phyloP scores from a whole-genome alignment of 2,888 invertebrate genomes.

The Rotaria sp. region DNA sequence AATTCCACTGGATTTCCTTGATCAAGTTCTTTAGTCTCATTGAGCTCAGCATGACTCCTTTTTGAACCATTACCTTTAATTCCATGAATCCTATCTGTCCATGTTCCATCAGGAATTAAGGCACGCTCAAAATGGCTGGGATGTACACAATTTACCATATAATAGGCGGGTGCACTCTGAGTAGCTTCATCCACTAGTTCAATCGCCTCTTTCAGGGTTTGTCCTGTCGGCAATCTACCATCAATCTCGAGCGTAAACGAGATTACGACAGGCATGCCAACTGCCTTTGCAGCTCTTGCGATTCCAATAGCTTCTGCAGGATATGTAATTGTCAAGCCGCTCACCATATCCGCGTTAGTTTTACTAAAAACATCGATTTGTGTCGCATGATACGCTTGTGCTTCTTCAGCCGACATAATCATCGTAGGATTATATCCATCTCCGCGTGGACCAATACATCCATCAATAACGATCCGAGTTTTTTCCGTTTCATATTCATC shows the following conservation, averaged over 20 bases:
- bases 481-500: neutral
- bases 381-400: slow-evolving; percentile 9
- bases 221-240: neutral
- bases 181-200: neutral
- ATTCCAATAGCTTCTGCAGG: neutral
- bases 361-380: neutral
- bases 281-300: neutral
- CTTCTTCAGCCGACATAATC: neutral
- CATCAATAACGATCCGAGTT: neutral
- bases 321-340: neutral
- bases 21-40: neutral
- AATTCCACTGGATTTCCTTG: neutral
- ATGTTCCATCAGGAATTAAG: neutral
- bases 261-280: neutral
- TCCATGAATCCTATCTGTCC: neutral
- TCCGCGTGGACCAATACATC: neutral
- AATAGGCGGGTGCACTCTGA: neutral
- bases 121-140: neutral
- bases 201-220: neutral
- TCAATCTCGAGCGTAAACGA: neutral
- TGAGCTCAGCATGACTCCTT: neutral
- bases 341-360: neutral
- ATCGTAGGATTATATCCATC: neutral
- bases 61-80: neutral
- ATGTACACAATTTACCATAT: neutral